Base-by-base conservation (phyloP, 2,888 invertebrate species). In the Parthenolecanium corni region DNA sequence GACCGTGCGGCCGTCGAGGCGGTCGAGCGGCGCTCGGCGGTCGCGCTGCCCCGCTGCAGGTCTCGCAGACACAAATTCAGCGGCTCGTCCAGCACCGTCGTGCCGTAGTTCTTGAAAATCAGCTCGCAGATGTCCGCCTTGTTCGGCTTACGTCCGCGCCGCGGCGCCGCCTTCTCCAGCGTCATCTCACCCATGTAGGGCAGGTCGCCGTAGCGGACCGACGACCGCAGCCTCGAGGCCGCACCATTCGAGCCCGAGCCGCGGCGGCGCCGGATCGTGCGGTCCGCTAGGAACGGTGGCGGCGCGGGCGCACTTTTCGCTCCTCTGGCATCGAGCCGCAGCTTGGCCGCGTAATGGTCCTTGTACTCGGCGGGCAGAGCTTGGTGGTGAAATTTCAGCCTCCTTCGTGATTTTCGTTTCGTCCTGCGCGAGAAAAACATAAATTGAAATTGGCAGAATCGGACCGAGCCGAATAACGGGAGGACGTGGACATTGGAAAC, bases 131-230 rank as follows among this genome's bases (percentile, higher is more conserved):
- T 92, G 71, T 91, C 91, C 0, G 91, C 89, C 73, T 92, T 91
- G 72, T 91, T 91, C 0, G 91, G 92, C 71, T 92, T 92, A 18
- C 91, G 78, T 0, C 91, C 91, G 66, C 92, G 78, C 40, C 90
- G 76, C 0, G 91, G 91, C 69, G 89, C 87, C 14, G 86, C 86
- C 73, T 91, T 89, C 71, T 90, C 89, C 62, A 91, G 74, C 0
- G 90, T 90, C 78, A 91, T 89, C 73, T 91, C 91, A 0, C 91
- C 91, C 90, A 91, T 91, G 74, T 90, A 91, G 0, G 91, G 91
- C 51, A 91, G 75, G 70, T 91, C 89, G 49, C 86, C 83, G 71
- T 86, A 89, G 49, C 69, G 65, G 51, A 67, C 68, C 18, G 67
- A 66, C 12, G 67, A 65, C 76, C 77, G 77, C 3, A 42, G 18